Conservation (phyloP, 2,797 vertebrate genomes). For the Falco novaeseelandiae region DNA sequence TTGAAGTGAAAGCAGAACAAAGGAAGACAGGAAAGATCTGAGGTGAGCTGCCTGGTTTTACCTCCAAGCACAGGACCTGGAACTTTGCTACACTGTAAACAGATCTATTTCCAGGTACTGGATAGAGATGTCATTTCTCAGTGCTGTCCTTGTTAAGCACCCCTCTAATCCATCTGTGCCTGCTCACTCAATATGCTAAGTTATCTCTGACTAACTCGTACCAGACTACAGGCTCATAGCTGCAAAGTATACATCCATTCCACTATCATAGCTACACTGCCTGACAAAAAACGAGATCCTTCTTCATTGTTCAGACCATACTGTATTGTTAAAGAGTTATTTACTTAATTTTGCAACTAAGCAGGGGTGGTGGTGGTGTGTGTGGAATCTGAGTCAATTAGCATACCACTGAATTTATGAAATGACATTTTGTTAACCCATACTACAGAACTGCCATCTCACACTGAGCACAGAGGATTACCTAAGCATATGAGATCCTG, state of each 20-base stretch:
- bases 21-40: neutral
- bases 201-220: neutral
- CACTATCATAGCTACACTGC: neutral
- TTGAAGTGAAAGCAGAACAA: neutral
- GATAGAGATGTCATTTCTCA: neutral
- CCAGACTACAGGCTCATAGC: neutral
- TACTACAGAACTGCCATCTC: neutral
- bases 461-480: neutral
- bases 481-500: accelerated
- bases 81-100: neutral
- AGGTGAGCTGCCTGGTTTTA: neutral
- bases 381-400: neutral
- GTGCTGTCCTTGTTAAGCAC: neutral
- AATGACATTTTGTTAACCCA: neutral
- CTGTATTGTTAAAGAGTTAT: neutral
- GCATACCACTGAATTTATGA: neutral
- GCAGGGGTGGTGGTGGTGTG: neutral
- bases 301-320: neutral
- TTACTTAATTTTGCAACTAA: neutral
- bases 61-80: neutral
- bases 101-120: neutral
- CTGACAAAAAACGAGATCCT: neutral
- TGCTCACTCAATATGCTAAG: neutral
- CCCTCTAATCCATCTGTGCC: neutral
- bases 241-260: neutral